phyloP scores from a whole-genome alignment of 2,797 vertebrate species.

The Centroberyx gerrardi region DNA sequence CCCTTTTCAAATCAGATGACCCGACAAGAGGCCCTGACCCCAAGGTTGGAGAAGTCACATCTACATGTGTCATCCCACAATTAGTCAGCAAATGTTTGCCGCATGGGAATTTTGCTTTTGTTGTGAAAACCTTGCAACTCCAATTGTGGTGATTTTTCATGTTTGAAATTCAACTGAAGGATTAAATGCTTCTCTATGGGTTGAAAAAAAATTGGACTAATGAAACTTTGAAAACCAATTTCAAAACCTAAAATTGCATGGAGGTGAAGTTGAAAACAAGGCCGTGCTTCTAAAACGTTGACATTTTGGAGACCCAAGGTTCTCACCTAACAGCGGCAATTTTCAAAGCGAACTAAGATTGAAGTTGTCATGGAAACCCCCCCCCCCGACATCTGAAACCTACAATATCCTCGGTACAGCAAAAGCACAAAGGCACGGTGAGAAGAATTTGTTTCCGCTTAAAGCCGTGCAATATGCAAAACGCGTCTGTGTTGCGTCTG shows the following conservation, averaged over 20 bases:
- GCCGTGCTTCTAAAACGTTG: too few species aligned
- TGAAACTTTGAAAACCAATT: too few species aligned
- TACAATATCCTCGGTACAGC: neutral
- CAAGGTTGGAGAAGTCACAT: neutral
- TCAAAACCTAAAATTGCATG: too few species aligned
- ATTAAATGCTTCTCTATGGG: too few species aligned
- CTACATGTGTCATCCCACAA: neutral
- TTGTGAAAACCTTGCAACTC: too few species aligned
- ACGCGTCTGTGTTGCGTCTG: constrained; percentile 12
- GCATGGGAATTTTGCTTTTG: neutral
- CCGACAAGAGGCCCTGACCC: too few species aligned
- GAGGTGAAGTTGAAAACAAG: too few species aligned
- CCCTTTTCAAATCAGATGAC: neutral
- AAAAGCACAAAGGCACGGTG: constrained; percentile 24
- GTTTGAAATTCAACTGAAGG: too few species aligned
- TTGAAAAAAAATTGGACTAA: too few species aligned
- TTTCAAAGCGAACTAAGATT: constrained; percentile 12
- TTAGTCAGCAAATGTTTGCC: neutral
- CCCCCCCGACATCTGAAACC: neutral
- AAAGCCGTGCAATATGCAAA: constrained; percentile 49
- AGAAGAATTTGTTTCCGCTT: constrained; percentile 32
- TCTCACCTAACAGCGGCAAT: neutral
- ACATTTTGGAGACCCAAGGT: too few species aligned
- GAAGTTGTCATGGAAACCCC: neutral
- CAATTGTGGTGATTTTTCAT: too few species aligned